These are phyloP conservation scores for Athene noctua DNA, from an alignment of 2,113 vertebrate species.

Conservation along the genomic window DNA sequence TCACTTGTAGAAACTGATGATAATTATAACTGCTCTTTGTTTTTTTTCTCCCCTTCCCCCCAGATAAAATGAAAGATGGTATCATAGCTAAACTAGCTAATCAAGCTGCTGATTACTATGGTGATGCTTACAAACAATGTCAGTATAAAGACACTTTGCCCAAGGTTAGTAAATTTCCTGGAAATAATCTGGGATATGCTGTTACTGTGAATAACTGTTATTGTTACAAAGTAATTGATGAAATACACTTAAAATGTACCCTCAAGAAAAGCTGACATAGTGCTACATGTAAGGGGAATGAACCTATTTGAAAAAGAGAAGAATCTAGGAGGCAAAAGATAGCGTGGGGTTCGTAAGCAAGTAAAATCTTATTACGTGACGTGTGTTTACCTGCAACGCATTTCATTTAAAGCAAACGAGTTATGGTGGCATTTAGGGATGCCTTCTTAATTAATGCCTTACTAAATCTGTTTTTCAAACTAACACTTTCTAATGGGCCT, in stretches of 20 bases:
- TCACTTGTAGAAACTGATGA: neutral
- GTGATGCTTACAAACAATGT: constrained; percentile 97
- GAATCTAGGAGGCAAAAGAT: neutral
- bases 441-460: constrained; percentile 34
- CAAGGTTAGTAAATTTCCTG: constrained; percentile 83
- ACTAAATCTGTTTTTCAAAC: constrained; percentile 56
- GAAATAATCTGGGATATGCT: neutral
- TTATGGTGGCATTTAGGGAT: neutral
- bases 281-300: neutral
- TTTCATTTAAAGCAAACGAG: neutral
- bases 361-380: neutral
- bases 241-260: neutral
- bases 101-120: constrained; percentile 96
- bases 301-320: neutral
- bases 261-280: neutral
- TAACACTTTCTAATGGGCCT: constrained; percentile 47
- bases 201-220: neutral
- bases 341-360: neutral
- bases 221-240: neutral
- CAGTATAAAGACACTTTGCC: constrained; percentile 98
- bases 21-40: neutral
- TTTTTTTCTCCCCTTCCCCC: neutral
- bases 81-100: constrained; percentile 96
- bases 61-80: constrained; percentile 98
- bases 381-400: neutral